A percentile compares a stretch with the other conserved stretches of the same genome.
These are phyloP conservation scores for Elgaria multicarinata DNA, from an alignment of 2,113 vertebrate genomes.

Conservation along the genomic window DNA sequence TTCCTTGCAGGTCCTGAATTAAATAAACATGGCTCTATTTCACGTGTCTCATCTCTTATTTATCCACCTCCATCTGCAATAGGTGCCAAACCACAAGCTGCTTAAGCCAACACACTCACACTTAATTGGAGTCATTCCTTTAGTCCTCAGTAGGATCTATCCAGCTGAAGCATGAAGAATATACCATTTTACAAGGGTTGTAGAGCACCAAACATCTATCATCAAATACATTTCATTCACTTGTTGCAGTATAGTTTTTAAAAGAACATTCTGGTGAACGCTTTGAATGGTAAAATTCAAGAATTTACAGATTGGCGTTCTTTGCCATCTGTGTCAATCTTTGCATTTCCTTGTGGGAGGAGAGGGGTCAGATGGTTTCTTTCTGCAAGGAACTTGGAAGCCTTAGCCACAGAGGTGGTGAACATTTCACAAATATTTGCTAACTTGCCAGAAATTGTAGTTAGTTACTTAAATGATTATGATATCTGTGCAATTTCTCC, in stretches of 20 bases:
- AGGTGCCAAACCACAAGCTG: neutral
- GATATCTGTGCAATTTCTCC: neutral
- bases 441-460: neutral
- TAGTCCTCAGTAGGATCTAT: neutral
- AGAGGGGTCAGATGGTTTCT: neutral
- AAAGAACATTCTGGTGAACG: neutral
- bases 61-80: too few relatives aligned
- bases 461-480: neutral
- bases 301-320: neutral
- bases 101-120: neutral
- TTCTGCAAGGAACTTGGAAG: conserved; percentile 6
- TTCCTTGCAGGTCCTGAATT: too few relatives aligned
- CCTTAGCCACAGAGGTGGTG: neutral
- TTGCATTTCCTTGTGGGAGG: neutral
- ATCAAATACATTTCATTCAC: neutral
- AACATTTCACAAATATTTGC: conserved; percentile 4
- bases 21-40: too few relatives aligned
- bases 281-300: neutral
- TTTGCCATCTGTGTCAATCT: neutral
- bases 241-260: neutral
- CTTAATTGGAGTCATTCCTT: neutral
- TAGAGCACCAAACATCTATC: neutral
- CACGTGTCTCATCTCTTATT: too few relatives aligned
- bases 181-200: neutral
- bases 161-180: neutral